Conservation (phyloP, 2,797 vertebrate genomes). For the Tragopan temminckii region DNA sequence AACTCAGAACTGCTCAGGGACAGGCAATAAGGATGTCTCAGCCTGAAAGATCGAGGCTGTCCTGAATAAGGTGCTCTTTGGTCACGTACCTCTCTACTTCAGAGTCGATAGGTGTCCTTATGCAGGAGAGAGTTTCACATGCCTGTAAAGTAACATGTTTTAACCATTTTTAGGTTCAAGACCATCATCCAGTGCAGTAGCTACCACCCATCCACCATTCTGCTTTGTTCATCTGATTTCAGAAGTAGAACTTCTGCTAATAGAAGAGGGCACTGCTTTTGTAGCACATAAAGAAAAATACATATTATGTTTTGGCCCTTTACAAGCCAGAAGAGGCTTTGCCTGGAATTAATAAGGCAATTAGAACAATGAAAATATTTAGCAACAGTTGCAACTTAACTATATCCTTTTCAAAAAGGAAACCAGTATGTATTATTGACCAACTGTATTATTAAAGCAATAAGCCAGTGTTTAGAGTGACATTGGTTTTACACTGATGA, state of each 20-base stretch:
- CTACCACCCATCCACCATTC: neutral
- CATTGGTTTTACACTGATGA: neutral
- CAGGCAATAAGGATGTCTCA: neutral
- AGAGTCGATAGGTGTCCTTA: neutral
- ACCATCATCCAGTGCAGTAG: neutral
- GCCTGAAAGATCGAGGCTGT: neutral
- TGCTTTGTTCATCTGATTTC: neutral
- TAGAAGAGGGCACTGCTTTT: neutral
- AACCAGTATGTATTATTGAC: neutral
- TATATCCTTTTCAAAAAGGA: neutral
- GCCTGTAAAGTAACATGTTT: neutral
- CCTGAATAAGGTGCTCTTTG: neutral
- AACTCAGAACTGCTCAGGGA: neutral
- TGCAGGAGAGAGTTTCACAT: neutral
- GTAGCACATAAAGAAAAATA: neutral
- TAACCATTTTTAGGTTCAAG: neutral
- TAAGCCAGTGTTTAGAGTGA: neutral
- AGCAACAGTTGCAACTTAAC: neutral
- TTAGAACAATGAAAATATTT: neutral
- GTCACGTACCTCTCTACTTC: neutral
- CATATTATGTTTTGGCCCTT: neutral
- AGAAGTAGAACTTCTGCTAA: neutral
- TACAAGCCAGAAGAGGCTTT: neutral
- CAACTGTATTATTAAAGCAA: neutral
- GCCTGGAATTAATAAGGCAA: neutral